Percentiles rank a stretch among this genome's conserved stretches.
These are phyloP conservation scores for Acromyrmex echinatior DNA, from an alignment of 1,140 invertebrate genomes.

Conservation along the genomic window DNA sequence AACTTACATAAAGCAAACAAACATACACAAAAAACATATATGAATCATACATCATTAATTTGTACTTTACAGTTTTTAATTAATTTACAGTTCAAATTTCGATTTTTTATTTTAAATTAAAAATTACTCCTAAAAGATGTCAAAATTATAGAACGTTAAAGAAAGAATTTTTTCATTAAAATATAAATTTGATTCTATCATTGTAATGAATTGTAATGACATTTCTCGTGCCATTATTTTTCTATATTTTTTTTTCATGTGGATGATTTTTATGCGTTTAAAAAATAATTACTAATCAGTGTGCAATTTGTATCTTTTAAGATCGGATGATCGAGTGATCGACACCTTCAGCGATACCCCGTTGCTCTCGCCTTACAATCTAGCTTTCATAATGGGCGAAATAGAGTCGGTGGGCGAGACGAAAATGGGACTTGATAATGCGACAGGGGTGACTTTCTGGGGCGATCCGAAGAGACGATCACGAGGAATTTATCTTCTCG, in stretches of 20 bases:
- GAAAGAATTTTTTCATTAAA: background rate
- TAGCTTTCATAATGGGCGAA: conserved; percentile 89
- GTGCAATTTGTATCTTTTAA: conserved; percentile 55
- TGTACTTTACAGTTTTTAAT: background rate
- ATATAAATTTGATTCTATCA: background rate
- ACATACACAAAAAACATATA: background rate
- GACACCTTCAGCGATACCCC: conserved; percentile 87
- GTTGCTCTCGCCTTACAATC: conserved; percentile 89
- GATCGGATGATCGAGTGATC: conserved; percentile 79
- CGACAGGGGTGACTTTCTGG: conserved; percentile 87
- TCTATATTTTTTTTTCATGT: background rate
- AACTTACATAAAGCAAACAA: background rate
- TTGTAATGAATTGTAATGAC: background rate
- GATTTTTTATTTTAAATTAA: background rate
- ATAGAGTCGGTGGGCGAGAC: conserved; percentile 77
- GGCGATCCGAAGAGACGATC: conserved; percentile 87
- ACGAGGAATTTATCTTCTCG: conserved; percentile 87
- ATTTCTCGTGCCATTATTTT: background rate
- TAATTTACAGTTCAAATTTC: background rate
- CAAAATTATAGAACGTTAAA: background rate
- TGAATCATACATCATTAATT: background rate
- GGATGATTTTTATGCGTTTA: background rate
- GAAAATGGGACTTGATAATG: conserved; percentile 65
- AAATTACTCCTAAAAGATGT: background rate
- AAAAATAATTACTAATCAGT: background rate